A percentile compares a stretch with the other conserved stretches of the same genome.
Conservation (phyloP, 2,797 vertebrate species). For the Amblyopsis hoosieri region DNA sequence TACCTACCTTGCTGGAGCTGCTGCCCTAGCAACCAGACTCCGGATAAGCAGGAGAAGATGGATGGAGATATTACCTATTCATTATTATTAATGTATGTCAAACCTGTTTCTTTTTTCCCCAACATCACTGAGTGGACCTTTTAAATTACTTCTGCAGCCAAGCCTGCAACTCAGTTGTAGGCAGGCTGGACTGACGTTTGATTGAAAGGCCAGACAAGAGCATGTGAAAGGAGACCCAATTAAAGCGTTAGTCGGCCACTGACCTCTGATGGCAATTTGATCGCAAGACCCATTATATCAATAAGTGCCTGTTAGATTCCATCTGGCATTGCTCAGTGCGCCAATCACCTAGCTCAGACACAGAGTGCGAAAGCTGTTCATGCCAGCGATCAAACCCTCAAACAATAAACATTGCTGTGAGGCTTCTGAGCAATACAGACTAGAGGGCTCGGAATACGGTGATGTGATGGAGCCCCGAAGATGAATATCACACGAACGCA, state of each 20-base stretch:
- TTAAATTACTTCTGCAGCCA: constrained; percentile 42
- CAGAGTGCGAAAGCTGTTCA: constrained; percentile 20
- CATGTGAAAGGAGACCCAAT: constrained; percentile 50
- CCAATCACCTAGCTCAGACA: constrained; percentile 34
- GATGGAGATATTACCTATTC: too few species aligned
- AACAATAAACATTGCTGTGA: neutral
- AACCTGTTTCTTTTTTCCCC: too few species aligned
- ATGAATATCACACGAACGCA: constrained; percentile 11
- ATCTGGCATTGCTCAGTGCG: constrained; percentile 10
- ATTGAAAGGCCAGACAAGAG: constrained; percentile 47
- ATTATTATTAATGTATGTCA: too few species aligned
- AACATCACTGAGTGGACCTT: constrained; percentile 37
- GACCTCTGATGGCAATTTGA: constrained; percentile 56
- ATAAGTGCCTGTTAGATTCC: constrained; percentile 55
- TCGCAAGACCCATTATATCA: constrained; percentile 40
- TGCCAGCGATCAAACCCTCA: constrained; percentile 2
- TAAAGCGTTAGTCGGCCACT: constrained; percentile 46
- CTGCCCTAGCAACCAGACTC: too few species aligned
- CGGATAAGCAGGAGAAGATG: too few species aligned
- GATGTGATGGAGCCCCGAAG: neutral
- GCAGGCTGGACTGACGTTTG: constrained; percentile 49
- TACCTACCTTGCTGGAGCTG: too few species aligned
- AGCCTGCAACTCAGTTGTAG: constrained; percentile 37
- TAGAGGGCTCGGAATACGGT: constrained; percentile 1
- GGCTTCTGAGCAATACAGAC: constrained; percentile 9